phyloP scores from a whole-genome alignment of 2,888 invertebrate species.

The Oeneis ivallda region DNA sequence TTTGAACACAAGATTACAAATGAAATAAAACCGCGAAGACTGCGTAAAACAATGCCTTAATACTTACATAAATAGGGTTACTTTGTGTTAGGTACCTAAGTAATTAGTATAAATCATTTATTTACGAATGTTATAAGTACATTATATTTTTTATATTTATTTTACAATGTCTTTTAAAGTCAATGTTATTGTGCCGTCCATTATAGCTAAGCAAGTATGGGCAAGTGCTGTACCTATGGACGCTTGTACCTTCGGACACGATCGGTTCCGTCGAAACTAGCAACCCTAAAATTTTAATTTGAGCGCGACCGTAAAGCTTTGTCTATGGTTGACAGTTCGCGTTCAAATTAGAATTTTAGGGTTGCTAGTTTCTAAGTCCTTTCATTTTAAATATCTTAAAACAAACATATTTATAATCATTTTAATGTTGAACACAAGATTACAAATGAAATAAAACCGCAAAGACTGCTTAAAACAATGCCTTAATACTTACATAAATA shows the following conservation, averaged over 20 bases:
- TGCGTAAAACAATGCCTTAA: neutral
- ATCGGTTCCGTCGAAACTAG: too few species aligned
- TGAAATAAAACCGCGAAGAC: neutral
- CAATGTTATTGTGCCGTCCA: conserved; percentile 47
- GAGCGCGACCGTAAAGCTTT: too few species aligned
- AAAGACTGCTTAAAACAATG: neutral
- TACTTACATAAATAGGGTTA: neutral
- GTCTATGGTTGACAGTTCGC: too few species aligned
- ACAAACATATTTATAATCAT: neutral
- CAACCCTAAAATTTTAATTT: too few species aligned
- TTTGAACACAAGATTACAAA: neutral
- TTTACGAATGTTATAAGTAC: neutral
- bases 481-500: neutral
- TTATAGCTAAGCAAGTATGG: conserved; percentile 4
- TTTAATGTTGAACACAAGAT: neutral
- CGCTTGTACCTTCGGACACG: too few species aligned
- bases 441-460: neutral
- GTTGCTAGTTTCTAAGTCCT: too few species aligned
- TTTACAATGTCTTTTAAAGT: conserved; percentile 8
- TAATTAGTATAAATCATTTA: neutral
- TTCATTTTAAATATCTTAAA: neutral
- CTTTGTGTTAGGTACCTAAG: neutral
- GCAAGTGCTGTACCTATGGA: too few species aligned
- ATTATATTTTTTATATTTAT: neutral
- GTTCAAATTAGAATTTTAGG: too few species aligned